phyloP scores from a whole-genome alignment of 2,888 invertebrate species.

The Pterobdella sp. region DNA sequence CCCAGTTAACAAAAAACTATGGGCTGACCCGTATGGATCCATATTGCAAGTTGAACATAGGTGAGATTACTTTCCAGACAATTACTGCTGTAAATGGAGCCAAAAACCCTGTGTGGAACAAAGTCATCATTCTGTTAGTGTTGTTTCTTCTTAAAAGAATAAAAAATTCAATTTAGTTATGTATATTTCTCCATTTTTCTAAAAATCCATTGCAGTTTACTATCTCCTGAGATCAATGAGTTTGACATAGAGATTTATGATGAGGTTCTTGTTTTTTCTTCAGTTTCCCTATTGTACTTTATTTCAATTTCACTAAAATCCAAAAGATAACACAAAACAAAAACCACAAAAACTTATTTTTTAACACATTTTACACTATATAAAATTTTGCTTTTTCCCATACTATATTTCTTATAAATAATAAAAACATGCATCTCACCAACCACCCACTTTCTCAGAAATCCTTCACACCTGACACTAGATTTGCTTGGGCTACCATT shows the following conservation, averaged over 20 bases:
- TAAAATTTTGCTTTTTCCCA: no score
- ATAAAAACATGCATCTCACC: no score
- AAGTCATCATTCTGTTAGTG: slow-evolving; percentile 77
- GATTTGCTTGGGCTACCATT: slow-evolving; percentile 86
- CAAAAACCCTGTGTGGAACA: slow-evolving; percentile 90
- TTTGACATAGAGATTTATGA: slow-evolving; percentile 89
- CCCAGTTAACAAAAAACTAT: slow-evolving; percentile 75
- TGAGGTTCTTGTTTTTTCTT: no score
- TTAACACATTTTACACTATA: no score
- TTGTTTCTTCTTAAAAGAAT: neutral
- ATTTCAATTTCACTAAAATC: no score
- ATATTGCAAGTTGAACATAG: slow-evolving; percentile 81
- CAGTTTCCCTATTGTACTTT: no score
- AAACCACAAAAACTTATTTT: no score
- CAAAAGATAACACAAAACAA: no score
- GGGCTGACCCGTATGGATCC: slow-evolving; percentile 92
- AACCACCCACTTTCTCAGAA: slow-evolving; percentile 56
- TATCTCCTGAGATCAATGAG: slow-evolving; percentile 80
- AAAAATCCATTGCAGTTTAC: slow-evolving; percentile 57
- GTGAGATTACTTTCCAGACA: slow-evolving; percentile 89
- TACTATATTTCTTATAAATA: no score
- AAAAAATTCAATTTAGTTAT: slow-evolving; percentile 22
- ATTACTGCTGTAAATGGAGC: slow-evolving; percentile 89
- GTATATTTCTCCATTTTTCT: neutral
- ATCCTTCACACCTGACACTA: slow-evolving; percentile 88